Base-by-base conservation (phyloP, 2,888 invertebrate genomes). In the Taphrorychus bicolor region DNA sequence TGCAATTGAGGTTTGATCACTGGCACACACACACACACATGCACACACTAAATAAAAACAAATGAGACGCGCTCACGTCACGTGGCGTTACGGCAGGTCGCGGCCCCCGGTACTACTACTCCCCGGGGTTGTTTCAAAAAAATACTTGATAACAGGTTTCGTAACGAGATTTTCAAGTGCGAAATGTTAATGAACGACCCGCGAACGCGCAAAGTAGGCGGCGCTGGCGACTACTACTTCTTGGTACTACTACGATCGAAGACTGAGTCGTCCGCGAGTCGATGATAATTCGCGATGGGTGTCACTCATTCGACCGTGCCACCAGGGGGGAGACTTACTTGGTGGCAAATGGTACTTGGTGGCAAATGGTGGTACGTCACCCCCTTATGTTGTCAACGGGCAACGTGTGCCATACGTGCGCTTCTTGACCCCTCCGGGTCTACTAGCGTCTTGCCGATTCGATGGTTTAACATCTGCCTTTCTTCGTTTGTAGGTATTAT, bases 131-230 rank as follows among this genome's bases (percentile, higher is more conserved):
- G 75, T 66, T 72, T 71, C 74, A 75, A 75, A 75, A n/a, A 76
- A 73, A 75, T 75, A 76, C 73, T 71, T 66, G 66, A 74, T 75
- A 80, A 81, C 82, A 80, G 79, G 82, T 81, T 70, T 59, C 70
- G 76, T 78, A 79, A 82, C 82, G 77, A 80, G 82, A 81, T 78
- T 78, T 79, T 78, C 80, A 77, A 79, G 80, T 77, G 76, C 73
- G 63, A 71, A 70, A 72, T 19, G 72, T 72, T 76, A 74, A 76
- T 73, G 74, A 74, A 73, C 73, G 72, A 63, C 59, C 66, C 54
- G 72, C 71, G 75, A 75, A 73, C 21, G 18, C 73, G 74, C 73
- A 72, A 70, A 66, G 70, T 70, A 69, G 66, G 58, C 71, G 58
- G 59, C 60, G 18, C 58, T 54, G 54, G 24, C 41, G 48, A 58